Evolutionary conservation across 2,113 vertebrate genomes (phyloP).

Genomic region (Clarias batrachus): DNA sequence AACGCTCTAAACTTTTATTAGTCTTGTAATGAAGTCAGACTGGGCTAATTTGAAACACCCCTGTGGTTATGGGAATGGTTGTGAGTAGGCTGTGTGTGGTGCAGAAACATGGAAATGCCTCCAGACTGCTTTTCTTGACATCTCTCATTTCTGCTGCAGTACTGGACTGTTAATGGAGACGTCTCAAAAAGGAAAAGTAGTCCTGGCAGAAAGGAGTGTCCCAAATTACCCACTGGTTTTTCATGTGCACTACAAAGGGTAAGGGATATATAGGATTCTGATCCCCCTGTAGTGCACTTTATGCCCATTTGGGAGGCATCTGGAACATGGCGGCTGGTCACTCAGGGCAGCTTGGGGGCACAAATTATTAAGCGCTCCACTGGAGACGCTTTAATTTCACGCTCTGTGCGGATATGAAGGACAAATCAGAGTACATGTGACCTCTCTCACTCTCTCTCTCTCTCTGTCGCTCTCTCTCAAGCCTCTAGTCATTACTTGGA

Average conservation of each 20-base stretch:
- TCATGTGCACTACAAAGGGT: not conserved
- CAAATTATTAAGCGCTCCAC: slow-evolving; percentile 41
- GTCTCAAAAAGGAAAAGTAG: slow-evolving; percentile 38
- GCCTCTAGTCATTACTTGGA: not conserved
- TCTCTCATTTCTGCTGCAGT: not conserved
- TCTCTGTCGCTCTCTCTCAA: not conserved
- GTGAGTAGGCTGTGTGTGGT: not conserved
- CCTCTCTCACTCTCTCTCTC: not conserved
- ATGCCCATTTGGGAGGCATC: not conserved
- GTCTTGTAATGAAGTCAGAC: slow-evolving; percentile 30
- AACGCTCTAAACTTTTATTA: slow-evolving; percentile 13
- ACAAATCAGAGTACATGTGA: not conserved
- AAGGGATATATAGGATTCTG: too few relatives aligned
- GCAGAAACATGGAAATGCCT: not conserved
- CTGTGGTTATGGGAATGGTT: not conserved
- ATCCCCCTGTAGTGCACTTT: not conserved
- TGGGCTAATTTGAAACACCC: slow-evolving; percentile 4
- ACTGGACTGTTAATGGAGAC: slow-evolving; percentile 19
- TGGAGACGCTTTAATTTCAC: slow-evolving; percentile 18
- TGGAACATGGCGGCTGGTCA: slow-evolving; percentile 23
- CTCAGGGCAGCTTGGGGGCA: slow-evolving; percentile 39
- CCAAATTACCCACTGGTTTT: not conserved
- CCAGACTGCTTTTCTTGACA: not conserved
- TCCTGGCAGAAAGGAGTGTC: not conserved
- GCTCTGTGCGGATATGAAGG: not conserved